Evolutionary conservation across 2,797 vertebrate genomes (phyloP), one percentile per base, ranked within the genome.

Genomic region (Mastacembelus armatus): DNA sequence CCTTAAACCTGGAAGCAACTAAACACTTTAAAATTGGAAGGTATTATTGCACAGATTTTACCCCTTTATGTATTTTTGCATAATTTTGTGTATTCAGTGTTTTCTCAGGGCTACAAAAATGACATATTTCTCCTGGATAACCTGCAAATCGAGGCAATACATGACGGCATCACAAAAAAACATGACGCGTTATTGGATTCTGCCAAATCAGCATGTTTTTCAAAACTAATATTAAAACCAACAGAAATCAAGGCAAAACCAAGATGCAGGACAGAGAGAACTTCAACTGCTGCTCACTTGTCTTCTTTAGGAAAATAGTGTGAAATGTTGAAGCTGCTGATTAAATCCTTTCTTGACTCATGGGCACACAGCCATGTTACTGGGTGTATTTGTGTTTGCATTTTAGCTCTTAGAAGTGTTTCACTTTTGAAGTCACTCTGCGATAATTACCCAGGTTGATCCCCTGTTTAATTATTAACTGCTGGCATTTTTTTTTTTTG

Each of bases 391-490:
- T 22, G 26, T 56, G 72, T 77, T 61, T 72, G 56, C 35, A 51
- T 63, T 60, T 15, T 42, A 52, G 45, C 42, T 38, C 48, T 45
- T 10, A 18, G 10, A 35, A 22, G 12, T 15, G 39, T 42, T 63
- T 52, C 3, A 40, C 56, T 69, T 65, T 50, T 61, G 14, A 58
- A 64, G 43, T 14, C 30, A 3, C 63, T 49, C 33, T 26, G 5
- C 61, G 50, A 74, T 78, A 57, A 82, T 84, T 84, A 75, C 69
- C 68, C 12, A 36, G 60, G 69, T 77, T 38, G 21, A 67, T 72
- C 66, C 57, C 66, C 30, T 57, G 68, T 66, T 65, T 87, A 76
- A 88, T 88, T 81, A 87, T 80, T 77, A 65, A 73, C 78, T 81
- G 67, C 70, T 66, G 75, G 60, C 62, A 69, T 55, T 43, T 67